A percentile compares a stretch with the other conserved stretches of the same genome.
phyloP scores from a whole-genome alignment of 2,113 vertebrate species.

The Rhombomys opimus region DNA sequence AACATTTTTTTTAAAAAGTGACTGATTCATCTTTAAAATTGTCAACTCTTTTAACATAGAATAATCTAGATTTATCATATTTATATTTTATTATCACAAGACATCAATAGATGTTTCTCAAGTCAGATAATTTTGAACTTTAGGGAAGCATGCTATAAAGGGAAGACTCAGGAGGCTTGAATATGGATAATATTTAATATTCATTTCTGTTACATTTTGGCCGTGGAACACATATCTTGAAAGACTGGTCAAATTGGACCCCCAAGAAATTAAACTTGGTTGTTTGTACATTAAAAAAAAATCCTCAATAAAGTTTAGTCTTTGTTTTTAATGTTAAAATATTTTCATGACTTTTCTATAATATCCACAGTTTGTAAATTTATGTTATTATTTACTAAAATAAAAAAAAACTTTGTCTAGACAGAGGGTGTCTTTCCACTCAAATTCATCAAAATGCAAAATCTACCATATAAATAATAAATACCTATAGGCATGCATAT shows the following conservation, averaged over 20 bases:
- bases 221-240: neutral
- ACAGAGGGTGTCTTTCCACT: conserved; percentile 43
- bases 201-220: neutral
- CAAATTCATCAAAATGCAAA: conserved; percentile 20
- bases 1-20: conserved; percentile 40
- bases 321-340: conserved; percentile 39
- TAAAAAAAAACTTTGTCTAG: neutral
- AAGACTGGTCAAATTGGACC: conserved; percentile 21
- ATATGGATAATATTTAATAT: neutral
- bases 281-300: neutral
- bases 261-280: conserved; percentile 22
- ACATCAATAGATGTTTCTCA: neutral
- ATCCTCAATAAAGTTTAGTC: conserved; percentile 29
- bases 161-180: neutral
- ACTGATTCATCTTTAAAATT: conserved; percentile 23
- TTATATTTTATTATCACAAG: conserved; percentile 28
- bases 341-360: conserved; percentile 26
- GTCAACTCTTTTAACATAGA: conserved; percentile 37
- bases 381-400: conserved; percentile 55
- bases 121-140: conserved; percentile 33
- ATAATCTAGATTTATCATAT: neutral
- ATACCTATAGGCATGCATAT: neutral
- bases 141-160: neutral
- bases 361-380: conserved; percentile 44
- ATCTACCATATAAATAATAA: conserved; percentile 3